Evolutionary conservation across 2,888 invertebrate species (phyloP), one percentile per base, ranked within the genome.

Genomic region (Tinea trinotella): DNA sequence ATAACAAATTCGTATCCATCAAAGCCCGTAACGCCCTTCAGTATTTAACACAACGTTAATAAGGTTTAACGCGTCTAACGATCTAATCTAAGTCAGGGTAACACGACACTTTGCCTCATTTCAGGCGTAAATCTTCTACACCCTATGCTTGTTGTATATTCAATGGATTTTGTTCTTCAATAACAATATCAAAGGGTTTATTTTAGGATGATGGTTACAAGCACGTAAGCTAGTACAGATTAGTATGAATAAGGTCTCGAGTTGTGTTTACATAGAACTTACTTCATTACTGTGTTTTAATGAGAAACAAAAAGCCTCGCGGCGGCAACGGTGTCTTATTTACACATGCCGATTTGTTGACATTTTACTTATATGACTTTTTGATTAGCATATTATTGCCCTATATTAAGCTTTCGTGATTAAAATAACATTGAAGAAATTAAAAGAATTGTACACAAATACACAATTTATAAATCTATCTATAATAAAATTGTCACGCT

Each of bases 211-310:
- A 55, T 58, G 30, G 30, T 30, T 30, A 30, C 30, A 30, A 58
- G 59, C 64, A 64, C 62, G 64, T 67, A 65, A 66, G 65, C 63
- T 70, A 66, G 70, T 71, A 71, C 71, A 68, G 68, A 30, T 74
- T 76, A 69, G 67, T 68, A 64, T n/a, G 63, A 68, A 70, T 76
- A 72, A 68, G 71, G 70, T 67, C 70, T 75, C 69, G 69, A 68
- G 73, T 73, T 76, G 65, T 80, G 81, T 78, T 81, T 79, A 79
- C 77, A 74, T 74, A 76, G 71, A 82, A 82, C 77, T 81, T 80
- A 77, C 70, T 80, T 80, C 76, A 82, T 81, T 80, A 79, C 72
- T 64, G 71, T 63, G 70, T 71, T 78, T 77, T 80, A 80, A 80
- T 77, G 76, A 76, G 74, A 68, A 66, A 64, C 66, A 62, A 71